Base-by-base conservation (phyloP, 1,140 invertebrate species). In the Diachasma alloeum region DNA sequence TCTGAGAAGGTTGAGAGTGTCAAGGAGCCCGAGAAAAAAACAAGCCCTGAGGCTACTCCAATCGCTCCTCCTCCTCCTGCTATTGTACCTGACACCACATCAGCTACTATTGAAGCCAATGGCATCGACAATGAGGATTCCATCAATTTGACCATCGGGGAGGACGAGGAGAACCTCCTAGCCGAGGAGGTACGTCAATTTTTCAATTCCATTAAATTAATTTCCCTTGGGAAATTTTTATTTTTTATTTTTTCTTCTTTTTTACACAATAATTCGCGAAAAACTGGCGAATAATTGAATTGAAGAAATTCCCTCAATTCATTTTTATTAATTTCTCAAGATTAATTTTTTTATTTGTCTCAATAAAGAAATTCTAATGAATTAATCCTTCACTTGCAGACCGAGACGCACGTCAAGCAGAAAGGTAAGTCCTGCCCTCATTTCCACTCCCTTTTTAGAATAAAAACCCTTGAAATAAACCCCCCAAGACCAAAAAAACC, bases 101-200 rank as follows among this genome's bases (percentile, higher is more conserved):
- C 76, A 56, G 37, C 70, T 26, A 76, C 80, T 17, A 77, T 84
- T 11, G 89, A 91, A 83, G 81, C 87, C 24, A 90, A 90, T 81
- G 90, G 89, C 24, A 90, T 92, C 78, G 93, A 94, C 79, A 93
- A 94, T 75, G 94, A 95, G 83, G 94, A 95, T 88, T 95, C 94
- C 19, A 95, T 95, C 56, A 95, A 95, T 87, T 89, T 96, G 74
- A 95, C 94, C 75, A 93, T 95, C 83, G 94, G 93, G 48, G 94
- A 95, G 88, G 95, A 95, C 88, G 94, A 95, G 82, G 92, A 93
- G 83, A 92, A 93, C 89, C 90, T 95, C 53, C 91, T 95, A 72
- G 93, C 93, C 81, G 94, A 95, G 88, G 94, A 95, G 92, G 93
- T 92, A 88, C 72, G 39, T 77, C 53, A 69, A 59, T 31, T 63